Evolutionary conservation across 2,888 invertebrate genomes (phyloP).

Genomic region (Agrotis exclamationis): DNA sequence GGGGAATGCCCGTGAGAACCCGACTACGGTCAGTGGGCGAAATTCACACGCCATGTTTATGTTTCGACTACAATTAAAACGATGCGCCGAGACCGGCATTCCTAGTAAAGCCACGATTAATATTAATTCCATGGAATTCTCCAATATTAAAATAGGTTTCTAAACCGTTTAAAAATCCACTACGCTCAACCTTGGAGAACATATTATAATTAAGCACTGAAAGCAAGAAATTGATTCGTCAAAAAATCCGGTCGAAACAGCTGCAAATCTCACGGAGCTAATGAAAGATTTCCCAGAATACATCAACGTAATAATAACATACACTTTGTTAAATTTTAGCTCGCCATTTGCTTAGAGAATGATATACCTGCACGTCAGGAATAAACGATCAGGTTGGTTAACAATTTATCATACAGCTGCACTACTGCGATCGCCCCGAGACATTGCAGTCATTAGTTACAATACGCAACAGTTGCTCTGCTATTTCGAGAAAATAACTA

Average conservation of each 20-base stretch:
- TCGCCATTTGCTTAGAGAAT: slow-evolving; percentile 64
- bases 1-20: slow-evolving; percentile 77
- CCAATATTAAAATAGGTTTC: slow-evolving; percentile 37
- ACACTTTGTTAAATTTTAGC: slow-evolving; percentile 59
- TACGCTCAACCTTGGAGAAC: slow-evolving; percentile 55
- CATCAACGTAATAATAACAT: slow-evolving; percentile 63
- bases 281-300: slow-evolving; percentile 62
- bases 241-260: slow-evolving; percentile 44
- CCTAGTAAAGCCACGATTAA: slow-evolving; percentile 62
- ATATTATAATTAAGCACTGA: slow-evolving; percentile 44
- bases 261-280: slow-evolving; percentile 43
- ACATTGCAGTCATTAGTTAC: slow-evolving; percentile 82
- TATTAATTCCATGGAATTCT: slow-evolving; percentile 50
- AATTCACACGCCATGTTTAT: slow-evolving; percentile 83
- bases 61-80: slow-evolving; percentile 74
- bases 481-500: slow-evolving; percentile 80
- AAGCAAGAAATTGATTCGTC: slow-evolving; percentile 54
- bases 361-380: slow-evolving; percentile 74
- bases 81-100: slow-evolving; percentile 73
- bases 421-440: slow-evolving; percentile 76
- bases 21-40: slow-evolving; percentile 70
- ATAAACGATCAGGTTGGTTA: slow-evolving; percentile 78
- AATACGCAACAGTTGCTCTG: slow-evolving; percentile 83
- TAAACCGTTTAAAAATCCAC: slow-evolving; percentile 50
- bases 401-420: slow-evolving; percentile 80